Evolutionary conservation across 2,888 invertebrate species (phyloP).

Genomic region (Melanchra persicariae): DNA sequence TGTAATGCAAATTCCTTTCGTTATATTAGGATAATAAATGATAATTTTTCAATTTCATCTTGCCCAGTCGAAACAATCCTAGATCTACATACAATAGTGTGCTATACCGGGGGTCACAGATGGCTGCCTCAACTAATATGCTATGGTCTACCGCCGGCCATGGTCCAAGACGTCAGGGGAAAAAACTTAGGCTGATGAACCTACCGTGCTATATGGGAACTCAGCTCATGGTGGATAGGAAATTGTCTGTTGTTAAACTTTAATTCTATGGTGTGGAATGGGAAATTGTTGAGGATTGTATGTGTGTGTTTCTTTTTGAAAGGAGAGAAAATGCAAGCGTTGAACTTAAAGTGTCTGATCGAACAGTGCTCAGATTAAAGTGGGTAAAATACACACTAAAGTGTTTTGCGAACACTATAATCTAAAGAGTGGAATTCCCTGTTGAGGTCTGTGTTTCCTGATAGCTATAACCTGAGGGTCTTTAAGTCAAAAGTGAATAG

Average conservation of each 20-base stretch:
- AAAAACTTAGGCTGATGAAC: constrained; percentile 75
- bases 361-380: too few relatives aligned
- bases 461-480: too few relatives aligned
- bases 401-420: too few relatives aligned
- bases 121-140: constrained; percentile 83
- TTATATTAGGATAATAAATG: too few relatives aligned
- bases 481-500: too few relatives aligned
- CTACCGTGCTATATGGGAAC: constrained; percentile 62
- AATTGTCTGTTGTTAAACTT: constrained; percentile 15
- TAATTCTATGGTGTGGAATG: constrained; percentile 17
- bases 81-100: constrained; percentile 75
- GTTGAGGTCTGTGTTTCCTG: too few relatives aligned
- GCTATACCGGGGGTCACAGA: constrained; percentile 84
- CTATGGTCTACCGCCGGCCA: constrained; percentile 77
- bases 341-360: too few relatives aligned
- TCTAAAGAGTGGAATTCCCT: too few relatives aligned
- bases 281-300: not conserved
- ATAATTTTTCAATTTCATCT: not conserved
- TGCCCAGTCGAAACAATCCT: constrained; percentile 56
- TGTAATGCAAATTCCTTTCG: too few relatives aligned
- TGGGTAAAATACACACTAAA: too few relatives aligned
- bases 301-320: not conserved
- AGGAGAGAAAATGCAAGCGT: not conserved
- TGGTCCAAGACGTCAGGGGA: constrained; percentile 68
- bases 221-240: constrained; percentile 18